These are phyloP conservation scores for Pangasius larnaudii DNA, from an alignment of 2,797 vertebrate genomes.

Conservation along the genomic window DNA sequence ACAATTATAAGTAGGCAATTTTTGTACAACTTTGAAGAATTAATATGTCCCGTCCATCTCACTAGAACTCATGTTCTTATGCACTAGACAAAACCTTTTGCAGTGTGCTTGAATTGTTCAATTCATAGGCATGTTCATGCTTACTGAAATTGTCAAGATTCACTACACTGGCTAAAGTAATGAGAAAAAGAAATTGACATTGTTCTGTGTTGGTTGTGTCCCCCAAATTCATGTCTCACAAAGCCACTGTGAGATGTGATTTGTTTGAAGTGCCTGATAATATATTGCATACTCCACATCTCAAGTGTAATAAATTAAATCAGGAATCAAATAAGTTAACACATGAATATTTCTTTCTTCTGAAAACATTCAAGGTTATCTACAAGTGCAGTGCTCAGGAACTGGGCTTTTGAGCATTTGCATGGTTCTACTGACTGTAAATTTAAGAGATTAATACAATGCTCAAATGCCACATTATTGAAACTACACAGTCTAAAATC, in stretches of 20 bases:
- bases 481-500: neutral
- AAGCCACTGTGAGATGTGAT: slow-evolving; percentile 25
- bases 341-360: slow-evolving; percentile 26
- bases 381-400: slow-evolving; percentile 21
- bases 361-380: slow-evolving; percentile 41
- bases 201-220: slow-evolving; percentile 47
- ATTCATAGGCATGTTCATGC: slow-evolving; percentile 56
- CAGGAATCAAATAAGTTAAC: slow-evolving; percentile 45
- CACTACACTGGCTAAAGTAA: slow-evolving; percentile 56
- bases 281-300: slow-evolving; percentile 45
- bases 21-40: neutral
- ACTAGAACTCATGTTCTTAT: slow-evolving; percentile 69
- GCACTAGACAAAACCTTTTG: slow-evolving; percentile 65
- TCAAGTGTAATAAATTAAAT: slow-evolving; percentile 48
- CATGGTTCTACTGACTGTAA: slow-evolving; percentile 19
- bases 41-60: slow-evolving; percentile 53
- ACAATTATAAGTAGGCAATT: slow-evolving; percentile 7
- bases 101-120: slow-evolving; percentile 67
- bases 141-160: slow-evolving; percentile 61
- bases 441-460: slow-evolving; percentile 26
- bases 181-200: slow-evolving; percentile 61
- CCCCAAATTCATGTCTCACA: slow-evolving; percentile 38
- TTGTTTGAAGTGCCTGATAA: slow-evolving; percentile 48
- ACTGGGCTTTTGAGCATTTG: slow-evolving; percentile 33
- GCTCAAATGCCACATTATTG: neutral